Evolutionary conservation across 1,140 invertebrate genomes (phyloP).

Genomic region (Oppia nitens): DNA sequence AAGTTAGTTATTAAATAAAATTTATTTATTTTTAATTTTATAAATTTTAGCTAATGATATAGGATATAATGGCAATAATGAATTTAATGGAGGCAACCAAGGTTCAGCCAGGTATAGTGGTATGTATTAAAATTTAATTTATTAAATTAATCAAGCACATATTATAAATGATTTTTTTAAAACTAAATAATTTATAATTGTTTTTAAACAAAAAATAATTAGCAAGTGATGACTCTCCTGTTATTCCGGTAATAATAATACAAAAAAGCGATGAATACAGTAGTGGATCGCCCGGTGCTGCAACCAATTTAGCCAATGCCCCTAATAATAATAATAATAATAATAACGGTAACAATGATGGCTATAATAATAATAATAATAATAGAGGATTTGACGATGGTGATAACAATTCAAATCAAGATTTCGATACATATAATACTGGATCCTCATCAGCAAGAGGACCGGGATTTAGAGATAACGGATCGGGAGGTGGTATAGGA

Average conservation of each 20-base stretch:
- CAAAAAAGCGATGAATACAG: slow-evolving; percentile 6
- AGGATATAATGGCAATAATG: background rate
- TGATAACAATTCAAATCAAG: too few species aligned
- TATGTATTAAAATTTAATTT: background rate
- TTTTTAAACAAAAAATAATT: background rate
- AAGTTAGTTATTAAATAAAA: too few species aligned
- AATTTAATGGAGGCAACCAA: background rate
- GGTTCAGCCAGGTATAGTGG: background rate
- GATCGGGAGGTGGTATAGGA: too few species aligned
- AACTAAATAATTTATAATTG: background rate
- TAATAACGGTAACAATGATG: too few species aligned
- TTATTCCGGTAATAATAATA: slow-evolving; percentile 8
- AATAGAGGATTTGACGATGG: too few species aligned
- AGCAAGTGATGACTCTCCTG: background rate
- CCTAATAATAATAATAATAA: too few species aligned
- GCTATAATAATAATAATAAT: too few species aligned
- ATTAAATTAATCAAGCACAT: background rate
- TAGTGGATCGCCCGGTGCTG: background rate
- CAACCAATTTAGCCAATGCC: too few species aligned
- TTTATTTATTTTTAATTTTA: too few species aligned
- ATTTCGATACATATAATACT: too few species aligned
- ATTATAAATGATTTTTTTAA: background rate
- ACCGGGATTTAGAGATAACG: too few species aligned
- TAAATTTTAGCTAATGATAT: background rate
- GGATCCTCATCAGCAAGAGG: too few species aligned